A percentile compares a stretch with the other conserved stretches of the same genome.
These are phyloP conservation scores for Andrena fulva DNA, from an alignment of 2,888 invertebrate genomes.

Conservation along the genomic window DNA sequence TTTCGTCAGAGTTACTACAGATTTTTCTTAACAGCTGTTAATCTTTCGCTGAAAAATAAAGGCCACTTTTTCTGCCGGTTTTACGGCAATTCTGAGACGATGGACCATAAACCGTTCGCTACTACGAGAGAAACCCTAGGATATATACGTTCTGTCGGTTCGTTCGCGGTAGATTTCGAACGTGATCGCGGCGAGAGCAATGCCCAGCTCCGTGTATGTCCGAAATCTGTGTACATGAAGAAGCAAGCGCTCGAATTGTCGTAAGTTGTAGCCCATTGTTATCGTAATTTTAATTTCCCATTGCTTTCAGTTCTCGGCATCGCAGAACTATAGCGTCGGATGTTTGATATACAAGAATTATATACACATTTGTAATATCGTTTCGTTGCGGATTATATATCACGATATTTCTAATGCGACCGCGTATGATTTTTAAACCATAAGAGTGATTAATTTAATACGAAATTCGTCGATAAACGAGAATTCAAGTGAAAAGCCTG, in stretches of 20 bases:
- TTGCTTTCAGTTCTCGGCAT: slow-evolving; percentile 23
- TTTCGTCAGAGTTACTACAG: not conserved
- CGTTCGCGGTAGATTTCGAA: slow-evolving; percentile 17
- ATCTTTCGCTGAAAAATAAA: slow-evolving; percentile 20
- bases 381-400: slow-evolving; percentile 19
- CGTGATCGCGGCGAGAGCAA: slow-evolving; percentile 24
- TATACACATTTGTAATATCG: slow-evolving; percentile 26
- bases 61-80: slow-evolving; percentile 13
- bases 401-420: slow-evolving; percentile 19
- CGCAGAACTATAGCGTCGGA: slow-evolving; percentile 6
- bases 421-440: slow-evolving; percentile 25
- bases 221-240: slow-evolving; percentile 29
- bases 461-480: slow-evolving; percentile 41
- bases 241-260: slow-evolving; percentile 23
- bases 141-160: not conserved
- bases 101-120: slow-evolving; percentile 37
- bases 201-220: slow-evolving; percentile 15
- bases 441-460: slow-evolving; percentile 48
- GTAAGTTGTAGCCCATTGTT: slow-evolving; percentile 31
- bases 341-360: not conserved
- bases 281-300: slow-evolving; percentile 23
- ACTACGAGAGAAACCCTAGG: not conserved
- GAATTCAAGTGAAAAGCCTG: not conserved
- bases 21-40: slow-evolving; percentile 3
- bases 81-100: slow-evolving; percentile 25